These are phyloP conservation scores for Halcyon badia DNA, from an alignment of 2,797 vertebrate species.

Conservation along the genomic window DNA sequence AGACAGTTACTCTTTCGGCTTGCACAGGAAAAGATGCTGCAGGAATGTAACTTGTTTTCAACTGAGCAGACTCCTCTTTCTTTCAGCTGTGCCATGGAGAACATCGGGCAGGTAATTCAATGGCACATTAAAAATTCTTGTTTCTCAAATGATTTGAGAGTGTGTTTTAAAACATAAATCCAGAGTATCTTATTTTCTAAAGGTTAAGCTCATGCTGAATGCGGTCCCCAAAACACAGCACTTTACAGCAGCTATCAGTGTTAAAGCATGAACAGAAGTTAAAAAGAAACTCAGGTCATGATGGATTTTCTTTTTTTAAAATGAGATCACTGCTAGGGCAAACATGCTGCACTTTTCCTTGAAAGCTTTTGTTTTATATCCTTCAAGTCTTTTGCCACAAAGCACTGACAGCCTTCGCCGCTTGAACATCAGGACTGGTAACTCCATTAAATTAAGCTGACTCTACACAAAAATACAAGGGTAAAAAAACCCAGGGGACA, in stretches of 20 bases:
- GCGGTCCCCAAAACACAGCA: not conserved
- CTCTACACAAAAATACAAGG: not conserved
- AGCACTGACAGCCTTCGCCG: not conserved
- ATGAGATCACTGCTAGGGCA: not conserved
- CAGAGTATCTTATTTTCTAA: not conserved
- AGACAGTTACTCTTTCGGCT: slow-evolving; percentile 3
- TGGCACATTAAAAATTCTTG: not conserved
- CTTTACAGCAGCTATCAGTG: not conserved
- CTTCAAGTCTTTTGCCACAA: not conserved
- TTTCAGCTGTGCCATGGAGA: not conserved
- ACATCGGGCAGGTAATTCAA: not conserved
- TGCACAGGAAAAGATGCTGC: not conserved
- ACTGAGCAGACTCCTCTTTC: not conserved
- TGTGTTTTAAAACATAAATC: not conserved
- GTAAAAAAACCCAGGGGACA: not conserved
- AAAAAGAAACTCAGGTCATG: not conserved
- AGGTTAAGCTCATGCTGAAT: not conserved
- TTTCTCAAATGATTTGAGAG: not conserved
- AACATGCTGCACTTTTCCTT: not conserved
- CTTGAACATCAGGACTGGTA: not conserved
- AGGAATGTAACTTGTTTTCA: not conserved
- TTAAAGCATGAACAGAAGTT: not conserved
- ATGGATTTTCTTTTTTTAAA: not conserved
- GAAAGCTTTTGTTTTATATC: not conserved
- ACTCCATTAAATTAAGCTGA: not conserved